Conservation (phyloP, 2,113 vertebrate species). For the Saimiri boliviensis region DNA sequence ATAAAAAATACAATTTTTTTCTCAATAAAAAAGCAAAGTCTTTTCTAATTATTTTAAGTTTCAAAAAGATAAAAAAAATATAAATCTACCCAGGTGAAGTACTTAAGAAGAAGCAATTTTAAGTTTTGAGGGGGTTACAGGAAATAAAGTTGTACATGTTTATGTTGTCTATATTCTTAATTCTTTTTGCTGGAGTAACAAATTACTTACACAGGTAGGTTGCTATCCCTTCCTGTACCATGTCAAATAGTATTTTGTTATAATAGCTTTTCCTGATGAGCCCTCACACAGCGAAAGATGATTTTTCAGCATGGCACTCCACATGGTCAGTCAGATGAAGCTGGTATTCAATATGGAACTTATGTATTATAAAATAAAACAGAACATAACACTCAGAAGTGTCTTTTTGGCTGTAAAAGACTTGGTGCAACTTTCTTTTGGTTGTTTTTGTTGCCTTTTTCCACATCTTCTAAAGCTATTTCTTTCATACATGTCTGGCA, state of each 20-base stretch:
- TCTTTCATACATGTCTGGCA: background rate
- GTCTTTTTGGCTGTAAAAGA: background rate
- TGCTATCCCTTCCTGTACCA: background rate
- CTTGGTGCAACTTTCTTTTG: background rate
- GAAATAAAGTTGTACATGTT: background rate
- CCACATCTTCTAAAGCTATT: too few relatives aligned
- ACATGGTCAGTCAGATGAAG: background rate
- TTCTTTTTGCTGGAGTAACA: background rate
- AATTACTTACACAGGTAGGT: background rate
- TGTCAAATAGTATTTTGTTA: background rate
- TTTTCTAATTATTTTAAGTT: background rate
- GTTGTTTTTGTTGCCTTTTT: too few relatives aligned
- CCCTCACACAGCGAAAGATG: background rate
- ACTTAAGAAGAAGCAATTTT: background rate
- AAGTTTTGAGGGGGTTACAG: background rate
- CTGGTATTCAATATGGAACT: background rate
- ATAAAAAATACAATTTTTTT: background rate
- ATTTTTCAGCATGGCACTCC: background rate
- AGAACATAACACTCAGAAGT: background rate
- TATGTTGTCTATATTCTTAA: background rate
- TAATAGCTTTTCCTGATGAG: background rate
- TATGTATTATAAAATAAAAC: background rate
- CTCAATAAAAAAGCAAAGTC: background rate
- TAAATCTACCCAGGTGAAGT: background rate
- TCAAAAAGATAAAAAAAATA: background rate